Evolutionary conservation across 2,797 vertebrate species (phyloP), one percentile per base, ranked within the genome.

Genomic region (Anolis apletophallus): DNA sequence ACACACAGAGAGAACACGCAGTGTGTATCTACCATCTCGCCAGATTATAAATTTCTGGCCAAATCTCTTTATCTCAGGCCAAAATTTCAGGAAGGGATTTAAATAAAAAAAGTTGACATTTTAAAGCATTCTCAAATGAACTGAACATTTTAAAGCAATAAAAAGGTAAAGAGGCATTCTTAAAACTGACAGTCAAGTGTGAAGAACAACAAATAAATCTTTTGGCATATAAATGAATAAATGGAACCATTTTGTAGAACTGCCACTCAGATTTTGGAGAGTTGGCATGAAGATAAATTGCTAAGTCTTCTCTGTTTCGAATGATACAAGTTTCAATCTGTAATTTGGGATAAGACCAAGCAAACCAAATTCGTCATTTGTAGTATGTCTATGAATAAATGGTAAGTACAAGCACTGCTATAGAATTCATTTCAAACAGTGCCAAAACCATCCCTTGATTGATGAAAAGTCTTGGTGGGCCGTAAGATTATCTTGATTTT

Each of bases 401-500:
- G 23, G 19, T 32, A 32, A 32, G 40, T 81, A 46, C 34, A 34
- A 80, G 32, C 36, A 61, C 9, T 67, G 36, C 19, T 54, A 12
- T 54, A 68, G 52, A 7, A 81, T 21, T n/a, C 59, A 16, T 75
- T 81, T 75, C 79, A 68, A 64, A 46, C 23, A 16, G 23, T 21
- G 59, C 46, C 29, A n/a, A 74, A 72, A 80, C 34, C 26, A 59
- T 50, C n/a, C 52, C 40, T 54, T 23, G 32, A 6, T 34, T 21
- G 40, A 74, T 50, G 36, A 54, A 83, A 83, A 67, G 36, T 13
- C 83, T 87, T 88, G 88, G 77, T 90, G 91, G 93, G 75, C 46
- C 88, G 77, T n/a, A 46, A 21, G 34, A 83, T 92, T 92, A 86
- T 64, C 72, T 91, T 90, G 74, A 71, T 64, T 69, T 71, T 34